Base-by-base conservation (phyloP, 2,113 vertebrate species). In the Python bivittatus region DNA sequence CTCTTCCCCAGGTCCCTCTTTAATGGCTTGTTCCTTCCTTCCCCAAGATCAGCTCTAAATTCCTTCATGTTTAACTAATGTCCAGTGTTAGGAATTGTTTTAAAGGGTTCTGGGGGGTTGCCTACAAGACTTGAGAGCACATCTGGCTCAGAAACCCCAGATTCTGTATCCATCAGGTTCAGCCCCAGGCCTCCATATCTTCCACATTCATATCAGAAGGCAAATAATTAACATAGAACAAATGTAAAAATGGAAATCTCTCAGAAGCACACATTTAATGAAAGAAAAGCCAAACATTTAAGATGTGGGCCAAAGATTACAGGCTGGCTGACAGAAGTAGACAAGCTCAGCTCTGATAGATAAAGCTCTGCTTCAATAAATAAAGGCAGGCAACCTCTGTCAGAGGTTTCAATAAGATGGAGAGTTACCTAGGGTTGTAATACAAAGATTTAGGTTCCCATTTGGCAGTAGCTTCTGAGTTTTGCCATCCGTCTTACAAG, bases 401-500 rank as follows among this genome's bases (percentile, higher is more conserved):
- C 84, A 93, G 88, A 92, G 61, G 48, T 53, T 68, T 90, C 60
- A 64, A 68, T 27, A 84, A 86, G 57, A 89, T 85, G 57, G 72
- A 92, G 79, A 92, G 44, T 92, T 89, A 89, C 84, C 17, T 60
- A 52, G 83, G 58, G n/a, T 72, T 92, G 88, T 68, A 84, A 86
- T 8, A 72, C 48, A 64, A 93, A 93, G 84, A 90, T 90, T 93
- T 90, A 90, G 57, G 88, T 86, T 56, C 83, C 52, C 48, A 27
- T 52, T 58, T 79, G 52, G 88, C 52, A 86, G 53, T 23, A 12
- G 88, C 60, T 25, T 86, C 60, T 52, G 84, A 54, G 60, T 93
- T 93, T 86, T 86, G 42, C 91, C 61, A 89, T 92, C 72, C 89
- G 89, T 89, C 88, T 48, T 1, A 23, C 87, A 92, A 89, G 91